A percentile compares a stretch with the other conserved stretches of the same genome.
phyloP scores from a whole-genome alignment of 2,888 invertebrate species.

The Sialis fuliginosa region DNA sequence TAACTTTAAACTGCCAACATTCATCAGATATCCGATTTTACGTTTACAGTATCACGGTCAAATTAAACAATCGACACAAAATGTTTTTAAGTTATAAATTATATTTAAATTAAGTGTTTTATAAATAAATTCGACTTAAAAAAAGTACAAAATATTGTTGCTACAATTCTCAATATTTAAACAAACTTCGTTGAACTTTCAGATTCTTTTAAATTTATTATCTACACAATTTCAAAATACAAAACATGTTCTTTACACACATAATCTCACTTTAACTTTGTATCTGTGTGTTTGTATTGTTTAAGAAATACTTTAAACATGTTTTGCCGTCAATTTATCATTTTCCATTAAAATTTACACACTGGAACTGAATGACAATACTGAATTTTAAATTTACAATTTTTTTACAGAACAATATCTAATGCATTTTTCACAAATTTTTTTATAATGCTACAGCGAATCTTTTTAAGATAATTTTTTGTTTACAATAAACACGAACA shows the following conservation, averaged over 20 bases:
- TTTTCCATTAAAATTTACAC: too few relatives aligned
- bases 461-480: not conserved
- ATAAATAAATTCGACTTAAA: conserved; percentile 5
- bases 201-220: conserved; percentile 1
- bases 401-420: too few relatives aligned
- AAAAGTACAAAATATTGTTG: conserved; percentile 4
- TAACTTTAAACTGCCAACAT: too few relatives aligned
- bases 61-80: conserved; percentile 1
- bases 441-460: too few relatives aligned
- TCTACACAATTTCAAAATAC: not conserved
- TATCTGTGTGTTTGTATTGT: too few relatives aligned
- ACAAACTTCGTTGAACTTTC: not conserved
- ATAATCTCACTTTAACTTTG: not conserved
- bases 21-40: not conserved
- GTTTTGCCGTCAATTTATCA: too few relatives aligned
- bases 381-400: too few relatives aligned
- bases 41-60: not conserved
- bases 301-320: too few relatives aligned
- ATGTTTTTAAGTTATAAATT: not conserved
- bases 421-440: too few relatives aligned
- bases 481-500: not conserved
- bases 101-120: conserved; percentile 4
- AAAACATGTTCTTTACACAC: not conserved
- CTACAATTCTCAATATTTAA: not conserved
- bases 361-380: too few relatives aligned